Conservation (phyloP, 1,140 invertebrate genomes). For the Stegodyphus dumicola region DNA sequence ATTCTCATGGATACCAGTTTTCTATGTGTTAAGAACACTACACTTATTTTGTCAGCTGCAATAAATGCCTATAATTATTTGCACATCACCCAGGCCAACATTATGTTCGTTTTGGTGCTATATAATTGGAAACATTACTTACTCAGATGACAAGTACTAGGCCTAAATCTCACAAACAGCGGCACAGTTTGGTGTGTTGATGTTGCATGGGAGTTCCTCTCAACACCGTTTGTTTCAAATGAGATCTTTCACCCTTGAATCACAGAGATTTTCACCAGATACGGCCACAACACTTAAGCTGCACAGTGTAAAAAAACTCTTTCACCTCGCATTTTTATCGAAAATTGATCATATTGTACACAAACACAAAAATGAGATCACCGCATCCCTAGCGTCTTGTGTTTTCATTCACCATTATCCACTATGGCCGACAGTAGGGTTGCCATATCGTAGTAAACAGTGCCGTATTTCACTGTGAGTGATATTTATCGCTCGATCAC, state of each 20-base stretch:
- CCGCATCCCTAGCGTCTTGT: slow-evolving; percentile 37
- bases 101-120: background rate
- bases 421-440: slow-evolving; percentile 55
- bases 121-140: slow-evolving; percentile 6
- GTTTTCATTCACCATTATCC: slow-evolving; percentile 53
- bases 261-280: slow-evolving; percentile 8
- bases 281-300: background rate
- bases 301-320: slow-evolving; percentile 11
- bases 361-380: slow-evolving; percentile 7
- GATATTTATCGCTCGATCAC: background rate
- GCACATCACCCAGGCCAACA: no score
- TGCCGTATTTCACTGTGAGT: background rate
- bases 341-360: background rate
- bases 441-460: slow-evolving; percentile 25
- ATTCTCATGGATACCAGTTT: no score
- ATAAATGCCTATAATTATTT: no score
- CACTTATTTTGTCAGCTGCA: no score
- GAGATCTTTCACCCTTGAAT: background rate
- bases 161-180: slow-evolving; percentile 12
- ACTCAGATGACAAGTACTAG: slow-evolving; percentile 30
- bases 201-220: slow-evolving; percentile 21
- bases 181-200: slow-evolving; percentile 13
- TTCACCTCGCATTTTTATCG: background rate
- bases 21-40: no score
- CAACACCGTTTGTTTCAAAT: slow-evolving; percentile 38